Base-by-base conservation (phyloP, 2,888 invertebrate species). In the Agonopterix alstromeriana region DNA sequence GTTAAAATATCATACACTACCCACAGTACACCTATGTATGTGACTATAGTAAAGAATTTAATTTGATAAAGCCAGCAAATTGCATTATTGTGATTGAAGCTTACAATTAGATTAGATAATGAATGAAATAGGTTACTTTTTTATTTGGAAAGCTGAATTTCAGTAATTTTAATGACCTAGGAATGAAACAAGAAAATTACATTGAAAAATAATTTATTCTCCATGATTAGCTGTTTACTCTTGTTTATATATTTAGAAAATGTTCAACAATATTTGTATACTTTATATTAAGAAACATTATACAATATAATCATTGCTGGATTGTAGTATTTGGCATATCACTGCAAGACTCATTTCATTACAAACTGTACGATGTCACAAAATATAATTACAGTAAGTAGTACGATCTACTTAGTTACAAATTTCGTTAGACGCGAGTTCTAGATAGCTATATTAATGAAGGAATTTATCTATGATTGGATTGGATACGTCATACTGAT, bases 141-240 rank as follows among this genome's bases (percentile, higher is more conserved):
- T 27, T 27, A 27, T 27, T 27, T 27, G 27, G 27, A 27, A 5
- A 27, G 27, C 27, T 27, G 5, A 27, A 27, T 27, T 27, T 27
- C 5, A 27, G 7, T 5, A 27, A 27, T 27, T 27, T 27, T 38
- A 38, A 38, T 38, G 38, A n/a, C 14, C 9, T 43, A 44, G 44
- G 68, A 84, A 82, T 77, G 65, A 76, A 79, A 83, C 71, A 64
- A 73, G 61, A 61, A 48, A 50, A 50, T 43, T 86, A 80, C 77
- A 77, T 86, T 87, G 80, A 86, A 88, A 87, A 88, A 86, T 86
- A 87, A 82, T 86, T 88, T 86, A 85, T 85, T 87, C 74, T 82
- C 70, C 82, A 79, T 77, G 83, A 84, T 87, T 84, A 80, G 73
- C 82, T 72, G 77, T 73, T 79, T 85, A 77, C 67, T 80, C 68